Percentiles rank a stretch among this genome's conserved stretches.
Conservation (phyloP, 2,113 vertebrate species). For the Oreotragus oreotragus region DNA sequence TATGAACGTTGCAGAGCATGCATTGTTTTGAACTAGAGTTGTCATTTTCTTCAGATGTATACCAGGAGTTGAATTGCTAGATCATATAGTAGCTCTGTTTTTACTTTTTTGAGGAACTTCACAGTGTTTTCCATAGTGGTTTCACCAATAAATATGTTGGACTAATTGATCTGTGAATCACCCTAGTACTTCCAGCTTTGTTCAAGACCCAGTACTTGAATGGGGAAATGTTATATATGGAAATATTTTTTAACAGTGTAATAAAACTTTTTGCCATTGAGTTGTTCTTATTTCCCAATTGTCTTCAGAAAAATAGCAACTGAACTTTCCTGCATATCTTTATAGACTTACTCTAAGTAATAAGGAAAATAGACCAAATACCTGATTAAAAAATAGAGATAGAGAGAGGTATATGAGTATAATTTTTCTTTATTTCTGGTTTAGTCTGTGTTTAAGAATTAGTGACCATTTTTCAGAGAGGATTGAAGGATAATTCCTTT, state of each 20-base stretch:
- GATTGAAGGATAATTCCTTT: background rate
- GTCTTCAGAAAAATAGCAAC: background rate
- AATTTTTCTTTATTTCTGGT: background rate
- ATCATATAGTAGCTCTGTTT: background rate
- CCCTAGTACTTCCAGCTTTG: background rate
- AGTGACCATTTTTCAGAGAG: background rate
- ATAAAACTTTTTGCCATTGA: slow-evolving; percentile 12
- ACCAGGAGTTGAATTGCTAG: background rate
- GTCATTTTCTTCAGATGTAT: background rate
- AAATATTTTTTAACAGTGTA: background rate
- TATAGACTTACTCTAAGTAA: background rate
- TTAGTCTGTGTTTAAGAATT: slow-evolving; percentile 14
- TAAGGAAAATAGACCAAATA: background rate
- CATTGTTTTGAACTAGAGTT: background rate
- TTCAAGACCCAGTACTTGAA: background rate
- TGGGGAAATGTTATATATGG: background rate
- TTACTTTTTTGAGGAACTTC: background rate
- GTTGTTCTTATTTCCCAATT: background rate
- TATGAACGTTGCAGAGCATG: background rate
- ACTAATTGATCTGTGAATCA: background rate
- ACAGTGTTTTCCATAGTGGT: background rate
- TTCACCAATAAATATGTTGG: background rate
- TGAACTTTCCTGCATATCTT: background rate
- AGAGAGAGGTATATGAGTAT: background rate
- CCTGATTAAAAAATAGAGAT: background rate